Evolutionary conservation across 2,113 vertebrate species (phyloP).

Genomic region (Pao palembangensis): DNA sequence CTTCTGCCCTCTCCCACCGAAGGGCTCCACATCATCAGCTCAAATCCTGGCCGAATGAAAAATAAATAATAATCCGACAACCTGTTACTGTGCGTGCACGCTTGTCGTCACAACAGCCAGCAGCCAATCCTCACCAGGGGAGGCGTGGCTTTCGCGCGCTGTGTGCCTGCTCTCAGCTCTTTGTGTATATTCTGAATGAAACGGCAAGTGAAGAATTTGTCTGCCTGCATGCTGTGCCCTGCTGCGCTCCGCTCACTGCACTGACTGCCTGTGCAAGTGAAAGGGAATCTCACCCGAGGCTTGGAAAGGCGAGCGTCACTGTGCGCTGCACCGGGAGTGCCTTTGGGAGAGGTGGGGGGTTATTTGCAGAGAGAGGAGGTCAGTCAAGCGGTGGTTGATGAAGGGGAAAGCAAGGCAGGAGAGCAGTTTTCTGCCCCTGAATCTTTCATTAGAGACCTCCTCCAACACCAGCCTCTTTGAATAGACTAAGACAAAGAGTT

Average conservation of each 20-base stretch:
- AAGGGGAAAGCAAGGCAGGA: constrained; percentile 42
- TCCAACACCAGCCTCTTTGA: constrained; percentile 49
- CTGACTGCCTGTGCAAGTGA: constrained; percentile 35
- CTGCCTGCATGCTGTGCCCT: constrained; percentile 31
- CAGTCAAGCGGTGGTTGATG: constrained; percentile 56
- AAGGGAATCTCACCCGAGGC: constrained; percentile 37
- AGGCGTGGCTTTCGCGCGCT: constrained; percentile 76
- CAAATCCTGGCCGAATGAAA: constrained; percentile 57
- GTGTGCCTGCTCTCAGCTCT: constrained; percentile 65
- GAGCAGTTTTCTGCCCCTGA: constrained; percentile 69
- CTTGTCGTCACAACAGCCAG: constrained; percentile 61
- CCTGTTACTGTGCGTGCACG: constrained; percentile 64
- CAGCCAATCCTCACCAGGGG: constrained; percentile 75
- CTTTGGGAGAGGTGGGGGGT: constrained; percentile 49
- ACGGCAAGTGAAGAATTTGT: constrained; percentile 60
- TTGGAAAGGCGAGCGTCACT: constrained; percentile 42
- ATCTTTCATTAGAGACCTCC: constrained; percentile 72
- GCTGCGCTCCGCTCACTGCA: constrained; percentile 39
- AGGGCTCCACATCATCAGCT: constrained; percentile 64
- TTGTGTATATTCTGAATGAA: constrained; percentile 75
- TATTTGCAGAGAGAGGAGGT: constrained; percentile 50
- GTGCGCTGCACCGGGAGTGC: constrained; percentile 54
- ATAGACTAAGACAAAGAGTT: constrained; percentile 42
- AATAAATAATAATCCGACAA: constrained; percentile 60
- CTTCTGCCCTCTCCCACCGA: constrained; percentile 31